Base-by-base conservation (phyloP, 1,140 invertebrate species). In the Brachionus asplanchnoidis region DNA sequence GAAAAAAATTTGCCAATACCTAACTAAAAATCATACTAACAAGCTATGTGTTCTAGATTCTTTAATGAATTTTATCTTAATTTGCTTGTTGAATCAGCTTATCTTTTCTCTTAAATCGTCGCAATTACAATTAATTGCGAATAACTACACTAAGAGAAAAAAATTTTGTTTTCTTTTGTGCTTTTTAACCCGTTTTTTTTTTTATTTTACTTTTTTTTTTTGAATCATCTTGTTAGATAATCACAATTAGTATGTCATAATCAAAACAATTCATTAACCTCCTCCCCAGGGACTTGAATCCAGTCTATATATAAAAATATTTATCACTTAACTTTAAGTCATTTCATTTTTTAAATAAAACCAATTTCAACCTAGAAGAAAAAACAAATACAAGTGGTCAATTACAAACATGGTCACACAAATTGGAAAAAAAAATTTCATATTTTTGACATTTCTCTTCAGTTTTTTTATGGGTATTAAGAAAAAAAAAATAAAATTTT, bases 161-260 rank as follows among this genome's bases (percentile, higher is more conserved):
- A 73, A 73, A 73, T 73, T 73, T 73, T 73, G 68, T 73, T 73
- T 73, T 73, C 32, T 73, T 73, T 46, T 73, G 68, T 73, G 68
- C 28, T 73, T 73, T 73, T 73, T 73, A 68, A 40, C 66, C 66
- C 66, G 66, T 68, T 68, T 68, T 11, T 36, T 36, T 36, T 36
- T 3, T n/a, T n/a, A n/a, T n/a, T n/a, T n/a, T n/a, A n/a, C n/a
- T n/a, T n/a, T 36, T 36, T 6, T 6, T 6, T 32, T 36, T 36
- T 73, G 17, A 20, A 17, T 42, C 40, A 73, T 73, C 68, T 73
- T 42, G 14, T 73, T 73, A 73, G 68, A 73, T 73, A 73, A 73
- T 42, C 36, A 42, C 36, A 73, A 73, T 73, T 73, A 73, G 68
- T 73, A 73, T 42, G 17, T 73, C 17, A 42, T 42, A 73, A 40